Conservation (phyloP, 2,888 invertebrate genomes). For the Elysia crispata region DNA sequence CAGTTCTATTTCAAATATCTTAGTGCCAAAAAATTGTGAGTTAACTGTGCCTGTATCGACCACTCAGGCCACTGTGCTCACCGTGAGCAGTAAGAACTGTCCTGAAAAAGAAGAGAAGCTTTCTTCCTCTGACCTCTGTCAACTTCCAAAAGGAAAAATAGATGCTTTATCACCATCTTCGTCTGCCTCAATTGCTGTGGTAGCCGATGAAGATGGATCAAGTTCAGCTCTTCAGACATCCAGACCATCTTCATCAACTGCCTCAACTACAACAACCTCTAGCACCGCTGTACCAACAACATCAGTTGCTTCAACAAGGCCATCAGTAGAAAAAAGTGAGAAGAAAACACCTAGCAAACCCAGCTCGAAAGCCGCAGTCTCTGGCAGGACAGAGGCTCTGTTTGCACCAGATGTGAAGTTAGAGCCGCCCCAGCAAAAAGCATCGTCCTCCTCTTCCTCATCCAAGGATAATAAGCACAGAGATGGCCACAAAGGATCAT, state of each 20-base stretch:
- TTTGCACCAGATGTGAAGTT: constrained; percentile 48
- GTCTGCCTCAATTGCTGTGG: background rate
- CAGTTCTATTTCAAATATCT: background rate
- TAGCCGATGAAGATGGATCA: background rate
- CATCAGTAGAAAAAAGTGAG: constrained; percentile 29
- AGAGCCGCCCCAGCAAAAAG: constrained; percentile 27
- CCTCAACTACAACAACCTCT: background rate
- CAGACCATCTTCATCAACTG: background rate
- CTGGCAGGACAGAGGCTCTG: constrained; percentile 34
- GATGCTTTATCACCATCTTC: background rate
- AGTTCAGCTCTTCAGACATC: background rate
- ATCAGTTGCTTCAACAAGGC: background rate
- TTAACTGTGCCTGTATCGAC: background rate
- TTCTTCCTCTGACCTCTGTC: background rate
- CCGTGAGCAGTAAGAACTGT: constrained; percentile 37
- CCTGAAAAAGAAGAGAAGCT: constrained; percentile 13
- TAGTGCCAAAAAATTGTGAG: background rate
- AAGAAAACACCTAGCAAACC: constrained; percentile 27
- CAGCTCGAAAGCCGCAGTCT: background rate
- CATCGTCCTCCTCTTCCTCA: background rate
- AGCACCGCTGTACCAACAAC: background rate
- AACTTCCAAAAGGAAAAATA: background rate
- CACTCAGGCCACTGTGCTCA: constrained; percentile 21
- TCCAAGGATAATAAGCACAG: constrained; percentile 23
- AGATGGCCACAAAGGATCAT: constrained; percentile 32